Percentiles rank a stretch among this genome's conserved stretches.
Conservation (phyloP, 2,888 invertebrate species). For the Eristalis arbustorum region DNA sequence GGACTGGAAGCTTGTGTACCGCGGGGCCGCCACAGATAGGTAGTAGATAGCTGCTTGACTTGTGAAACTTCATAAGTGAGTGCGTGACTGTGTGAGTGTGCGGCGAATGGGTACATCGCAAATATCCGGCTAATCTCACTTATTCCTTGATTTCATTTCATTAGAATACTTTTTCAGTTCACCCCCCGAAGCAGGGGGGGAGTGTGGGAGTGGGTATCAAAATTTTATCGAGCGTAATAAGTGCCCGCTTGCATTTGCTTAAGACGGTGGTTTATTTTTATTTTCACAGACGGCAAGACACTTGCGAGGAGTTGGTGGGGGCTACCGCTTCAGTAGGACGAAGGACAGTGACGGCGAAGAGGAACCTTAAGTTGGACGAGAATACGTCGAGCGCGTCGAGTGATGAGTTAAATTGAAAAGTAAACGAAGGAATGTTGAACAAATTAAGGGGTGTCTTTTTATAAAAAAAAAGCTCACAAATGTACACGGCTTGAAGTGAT, state of each 20-base stretch:
- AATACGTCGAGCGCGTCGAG: too few relatives aligned
- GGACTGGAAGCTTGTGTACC: conserved; percentile 12
- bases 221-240: conserved; percentile 70
- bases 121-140: conserved; percentile 69
- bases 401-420: too few relatives aligned
- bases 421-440: too few relatives aligned
- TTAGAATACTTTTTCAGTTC: conserved; percentile 55
- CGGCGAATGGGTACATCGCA: conserved; percentile 53
- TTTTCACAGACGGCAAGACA: neutral
- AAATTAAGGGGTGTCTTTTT: too few relatives aligned
- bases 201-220: conserved; percentile 28
- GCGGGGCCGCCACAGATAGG: conserved; percentile 28
- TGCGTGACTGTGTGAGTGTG: neutral
- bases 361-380: neutral
- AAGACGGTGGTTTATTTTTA: conserved; percentile 57
- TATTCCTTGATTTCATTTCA: conserved; percentile 67
- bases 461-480: too few relatives aligned
- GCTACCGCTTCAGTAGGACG: conserved; percentile 5
- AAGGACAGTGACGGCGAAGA: neutral
- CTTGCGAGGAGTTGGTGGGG: neutral
- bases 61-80: conserved; percentile 34
- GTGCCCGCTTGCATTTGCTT: conserved; percentile 56
- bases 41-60: conserved; percentile 45
- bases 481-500: too few relatives aligned
- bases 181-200: neutral